Evolutionary conservation across 2,113 vertebrate species (phyloP).

Genomic region (Uria lomvia): DNA sequence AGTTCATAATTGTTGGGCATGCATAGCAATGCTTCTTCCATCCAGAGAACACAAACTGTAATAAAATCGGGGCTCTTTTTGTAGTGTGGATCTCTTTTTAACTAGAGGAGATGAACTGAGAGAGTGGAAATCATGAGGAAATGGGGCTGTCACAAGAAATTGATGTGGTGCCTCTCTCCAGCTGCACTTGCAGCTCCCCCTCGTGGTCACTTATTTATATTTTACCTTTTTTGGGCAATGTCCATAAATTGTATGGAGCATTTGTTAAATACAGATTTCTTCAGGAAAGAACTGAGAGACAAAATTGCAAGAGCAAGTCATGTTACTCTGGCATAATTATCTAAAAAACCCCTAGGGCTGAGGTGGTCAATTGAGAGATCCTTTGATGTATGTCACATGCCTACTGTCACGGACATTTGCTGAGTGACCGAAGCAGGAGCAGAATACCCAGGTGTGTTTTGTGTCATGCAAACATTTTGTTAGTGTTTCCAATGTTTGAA

Average conservation of each 20-base stretch:
- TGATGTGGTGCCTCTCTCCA: background rate
- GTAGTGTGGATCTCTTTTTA: background rate
- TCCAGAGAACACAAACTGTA: background rate
- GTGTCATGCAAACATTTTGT: background rate
- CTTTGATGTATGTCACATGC: background rate
- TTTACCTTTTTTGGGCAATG: background rate
- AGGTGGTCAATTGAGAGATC: background rate
- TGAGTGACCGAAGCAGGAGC: background rate
- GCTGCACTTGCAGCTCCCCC: background rate
- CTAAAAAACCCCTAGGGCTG: background rate
- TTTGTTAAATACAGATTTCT: background rate
- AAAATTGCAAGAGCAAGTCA: background rate
- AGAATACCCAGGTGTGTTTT: background rate
- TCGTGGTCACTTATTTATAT: background rate
- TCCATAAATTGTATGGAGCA: background rate
- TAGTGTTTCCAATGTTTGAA: background rate
- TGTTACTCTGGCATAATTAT: background rate
- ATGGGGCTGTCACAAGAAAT: background rate
- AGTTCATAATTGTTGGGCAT: background rate
- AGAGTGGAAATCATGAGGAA: background rate
- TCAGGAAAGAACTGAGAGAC: background rate
- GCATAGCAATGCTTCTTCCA: background rate
- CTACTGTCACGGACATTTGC: background rate
- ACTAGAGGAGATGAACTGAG: background rate
- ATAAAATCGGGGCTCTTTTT: background rate